A percentile compares a stretch with the other conserved stretches of the same genome.
These are phyloP conservation scores for Catamblyrhynchus diadema DNA, from an alignment of 2,797 vertebrate genomes.

Conservation along the genomic window DNA sequence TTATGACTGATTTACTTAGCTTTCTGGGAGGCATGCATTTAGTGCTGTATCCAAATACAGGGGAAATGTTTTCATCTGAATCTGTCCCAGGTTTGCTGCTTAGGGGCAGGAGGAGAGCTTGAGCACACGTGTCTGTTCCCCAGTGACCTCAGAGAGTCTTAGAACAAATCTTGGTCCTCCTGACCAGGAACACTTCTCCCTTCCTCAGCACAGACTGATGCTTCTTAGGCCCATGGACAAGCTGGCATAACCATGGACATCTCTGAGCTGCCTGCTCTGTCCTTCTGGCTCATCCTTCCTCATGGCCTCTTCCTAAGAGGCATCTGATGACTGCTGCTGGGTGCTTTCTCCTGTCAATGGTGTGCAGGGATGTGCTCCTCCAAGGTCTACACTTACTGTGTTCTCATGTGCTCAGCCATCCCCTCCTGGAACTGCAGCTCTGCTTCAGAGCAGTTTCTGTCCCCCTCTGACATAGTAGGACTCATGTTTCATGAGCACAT, in stretches of 20 bases:
- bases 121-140: neutral
- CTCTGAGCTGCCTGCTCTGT: neutral
- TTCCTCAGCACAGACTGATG: neutral
- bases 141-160: neutral
- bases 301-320: neutral
- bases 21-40: neutral
- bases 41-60: neutral
- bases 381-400: neutral
- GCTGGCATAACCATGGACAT: neutral
- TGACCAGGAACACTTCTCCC: neutral
- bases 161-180: neutral
- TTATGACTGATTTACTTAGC: neutral
- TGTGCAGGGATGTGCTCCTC: neutral
- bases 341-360: neutral
- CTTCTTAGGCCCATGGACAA: neutral
- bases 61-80: neutral
- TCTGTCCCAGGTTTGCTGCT: neutral
- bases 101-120: neutral
- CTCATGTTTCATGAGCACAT: neutral
- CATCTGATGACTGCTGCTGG: rapidly evolving
- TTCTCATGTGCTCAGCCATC: rapidly evolving
- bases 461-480: neutral
- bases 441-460: neutral
- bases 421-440: neutral
- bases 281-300: neutral